Base-by-base conservation (phyloP, 2,888 invertebrate genomes). In the Therioaphis trifolii region DNA sequence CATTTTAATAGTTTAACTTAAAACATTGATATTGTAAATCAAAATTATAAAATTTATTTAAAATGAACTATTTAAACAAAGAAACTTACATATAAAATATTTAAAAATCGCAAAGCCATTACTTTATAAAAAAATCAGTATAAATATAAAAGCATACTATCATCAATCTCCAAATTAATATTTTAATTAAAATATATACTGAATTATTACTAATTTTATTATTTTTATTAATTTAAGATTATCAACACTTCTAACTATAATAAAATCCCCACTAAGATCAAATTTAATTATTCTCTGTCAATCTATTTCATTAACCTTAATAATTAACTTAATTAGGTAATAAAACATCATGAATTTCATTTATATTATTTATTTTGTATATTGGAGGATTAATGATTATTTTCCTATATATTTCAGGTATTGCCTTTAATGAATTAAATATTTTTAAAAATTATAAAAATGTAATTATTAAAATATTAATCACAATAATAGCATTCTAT, bases 381-480 rank as follows among this genome's bases (percentile, higher is more conserved):
- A 11, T 43, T 7, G 43, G 43, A 43, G 43, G 43, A 43, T 43
- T 43, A 43, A 43, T 43, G 11, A 43, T 43, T 43, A 43, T 43
- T 43, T 43, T 43, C 11, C 43, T 43, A 43, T 43, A 43, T 55
- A 72, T 72, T 35, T 72, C 55, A n/a, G 55, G 72, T 21, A 72
- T 72, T 72, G 72, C 72, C 4, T 72, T 55, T 72, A 72, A 72
- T 55, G 72, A 72, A 72, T 14, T 72, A 4, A 49, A 49, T 14
- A 14, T 49, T 7, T 12, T 4, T 21, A 58, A 58, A 4, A 58
- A 58, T 21, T 58, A 21, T 58, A 58, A 21, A 21, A 4, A 3
- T 21, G 5, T 21, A 58, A 58, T 21, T 21, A 21, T 58, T 58
- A 21, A 58, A 58, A 9, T 4, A 21, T 58, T 21, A 21, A 21